A percentile compares a stretch with the other conserved stretches of the same genome.
phyloP scores from a whole-genome alignment of 2,113 vertebrate species.

The Erythrocercus mccallii region DNA sequence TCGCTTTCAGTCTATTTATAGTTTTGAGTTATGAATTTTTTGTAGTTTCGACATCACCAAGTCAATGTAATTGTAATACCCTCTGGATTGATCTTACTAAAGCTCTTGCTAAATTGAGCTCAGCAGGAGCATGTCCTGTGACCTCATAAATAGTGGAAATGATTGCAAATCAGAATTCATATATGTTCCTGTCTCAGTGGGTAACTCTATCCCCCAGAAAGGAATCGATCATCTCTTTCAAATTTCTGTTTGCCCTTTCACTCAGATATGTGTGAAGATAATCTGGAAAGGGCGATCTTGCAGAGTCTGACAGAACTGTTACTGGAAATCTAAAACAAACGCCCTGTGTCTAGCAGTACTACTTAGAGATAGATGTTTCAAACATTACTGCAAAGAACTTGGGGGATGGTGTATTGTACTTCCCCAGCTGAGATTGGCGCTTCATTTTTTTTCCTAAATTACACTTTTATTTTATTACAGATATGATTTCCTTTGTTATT shows the following conservation, averaged over 20 bases:
- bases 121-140: slow-evolving; percentile 79
- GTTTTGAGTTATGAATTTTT: neutral
- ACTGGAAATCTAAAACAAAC: neutral
- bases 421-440: neutral
- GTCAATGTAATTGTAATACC: slow-evolving; percentile 74
- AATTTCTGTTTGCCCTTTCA: slow-evolving; percentile 81
- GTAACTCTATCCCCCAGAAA: slow-evolving; percentile 73
- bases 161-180: slow-evolving; percentile 81
- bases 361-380: neutral
- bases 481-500: neutral
- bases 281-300: slow-evolving; percentile 55
- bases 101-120: slow-evolving; percentile 80
- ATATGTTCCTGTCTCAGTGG: slow-evolving; percentile 75
- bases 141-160: slow-evolving; percentile 83
- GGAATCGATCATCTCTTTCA: slow-evolving; percentile 79
- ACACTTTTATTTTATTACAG: neutral
- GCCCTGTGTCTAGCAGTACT: neutral
- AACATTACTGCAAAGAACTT: neutral
- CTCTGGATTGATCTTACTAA: slow-evolving; percentile 71
- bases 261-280: slow-evolving; percentile 74
- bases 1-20: slow-evolving; percentile 31
- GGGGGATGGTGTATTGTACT: no score
- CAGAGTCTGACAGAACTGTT: slow-evolving; percentile 35
- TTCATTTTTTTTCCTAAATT: neutral
- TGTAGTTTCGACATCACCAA: slow-evolving; percentile 65